Conservation (phyloP, 2,797 vertebrate species). For the Enteromius thamalakanensis region DNA sequence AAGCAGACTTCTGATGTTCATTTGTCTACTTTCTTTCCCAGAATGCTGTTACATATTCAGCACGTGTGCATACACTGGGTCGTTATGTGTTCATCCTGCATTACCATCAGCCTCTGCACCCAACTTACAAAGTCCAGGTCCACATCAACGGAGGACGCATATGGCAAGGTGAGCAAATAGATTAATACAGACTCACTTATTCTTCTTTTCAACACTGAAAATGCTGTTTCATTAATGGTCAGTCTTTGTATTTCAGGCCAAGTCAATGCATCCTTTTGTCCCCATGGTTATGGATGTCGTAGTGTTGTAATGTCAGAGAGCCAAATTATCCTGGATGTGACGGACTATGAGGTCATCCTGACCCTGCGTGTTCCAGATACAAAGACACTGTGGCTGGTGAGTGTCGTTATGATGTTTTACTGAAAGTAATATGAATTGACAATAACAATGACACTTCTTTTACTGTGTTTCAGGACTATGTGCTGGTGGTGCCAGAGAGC, state of each 20-base stretch:
- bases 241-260: constrained; percentile 76
- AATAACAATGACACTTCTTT: background rate
- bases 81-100: constrained; percentile 93
- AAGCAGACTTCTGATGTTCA: background rate
- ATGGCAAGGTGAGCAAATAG: constrained; percentile 87
- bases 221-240: background rate
- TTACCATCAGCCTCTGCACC: constrained; percentile 89
- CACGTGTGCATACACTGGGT: constrained; percentile 82
- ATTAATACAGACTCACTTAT: background rate
- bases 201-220: background rate
- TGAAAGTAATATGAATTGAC: background rate
- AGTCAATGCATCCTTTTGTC: constrained; percentile 89
- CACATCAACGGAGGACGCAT: constrained; percentile 86
- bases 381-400: constrained; percentile 91
- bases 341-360: constrained; percentile 85
- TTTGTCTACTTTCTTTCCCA: constrained; percentile 62
- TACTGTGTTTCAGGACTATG: constrained; percentile 81
- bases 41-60: constrained; percentile 85
- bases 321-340: constrained; percentile 88
- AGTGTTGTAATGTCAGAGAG: constrained; percentile 87
- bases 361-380: constrained; percentile 86
- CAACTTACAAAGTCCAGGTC: constrained; percentile 84
- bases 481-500: constrained; percentile 88
- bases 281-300: constrained; percentile 91
- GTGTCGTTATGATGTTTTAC: constrained; percentile 46